phyloP scores from a whole-genome alignment of 2,797 vertebrate species.

The Amazonetta brasiliensis region DNA sequence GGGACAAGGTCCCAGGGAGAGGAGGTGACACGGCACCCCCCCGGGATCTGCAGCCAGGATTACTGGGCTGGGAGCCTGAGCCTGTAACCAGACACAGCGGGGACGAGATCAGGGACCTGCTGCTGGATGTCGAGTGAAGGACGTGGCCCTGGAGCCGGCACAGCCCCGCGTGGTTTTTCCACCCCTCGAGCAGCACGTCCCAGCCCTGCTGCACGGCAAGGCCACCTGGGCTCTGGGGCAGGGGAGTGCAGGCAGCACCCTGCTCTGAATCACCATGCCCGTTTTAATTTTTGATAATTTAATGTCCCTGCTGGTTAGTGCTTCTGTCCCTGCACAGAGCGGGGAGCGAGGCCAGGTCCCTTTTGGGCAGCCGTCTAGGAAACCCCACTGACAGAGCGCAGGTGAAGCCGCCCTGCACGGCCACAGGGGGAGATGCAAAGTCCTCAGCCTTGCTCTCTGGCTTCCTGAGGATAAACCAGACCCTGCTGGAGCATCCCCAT shows the following conservation, averaged over 20 bases:
- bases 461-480: background rate
- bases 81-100: background rate
- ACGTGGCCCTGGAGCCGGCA: background rate
- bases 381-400: background rate
- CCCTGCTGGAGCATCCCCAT: background rate
- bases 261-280: rapidly evolving
- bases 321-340: background rate
- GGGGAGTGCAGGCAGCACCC: background rate
- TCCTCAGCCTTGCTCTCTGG: background rate
- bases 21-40: background rate
- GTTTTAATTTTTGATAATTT: background rate
- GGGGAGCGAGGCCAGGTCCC: background rate
- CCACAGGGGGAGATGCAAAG: background rate
- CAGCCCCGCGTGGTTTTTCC: background rate
- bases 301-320: rapidly evolving
- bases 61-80: background rate
- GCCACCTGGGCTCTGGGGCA: background rate
- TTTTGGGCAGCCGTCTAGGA: background rate
- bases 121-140: background rate
- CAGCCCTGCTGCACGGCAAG: rapidly evolving
- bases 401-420: background rate
- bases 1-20: background rate
- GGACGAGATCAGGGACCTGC: background rate
- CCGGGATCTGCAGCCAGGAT: background rate
- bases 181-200: background rate